Conservation (phyloP, 2,113 vertebrate species). For the Salvator merianae region DNA sequence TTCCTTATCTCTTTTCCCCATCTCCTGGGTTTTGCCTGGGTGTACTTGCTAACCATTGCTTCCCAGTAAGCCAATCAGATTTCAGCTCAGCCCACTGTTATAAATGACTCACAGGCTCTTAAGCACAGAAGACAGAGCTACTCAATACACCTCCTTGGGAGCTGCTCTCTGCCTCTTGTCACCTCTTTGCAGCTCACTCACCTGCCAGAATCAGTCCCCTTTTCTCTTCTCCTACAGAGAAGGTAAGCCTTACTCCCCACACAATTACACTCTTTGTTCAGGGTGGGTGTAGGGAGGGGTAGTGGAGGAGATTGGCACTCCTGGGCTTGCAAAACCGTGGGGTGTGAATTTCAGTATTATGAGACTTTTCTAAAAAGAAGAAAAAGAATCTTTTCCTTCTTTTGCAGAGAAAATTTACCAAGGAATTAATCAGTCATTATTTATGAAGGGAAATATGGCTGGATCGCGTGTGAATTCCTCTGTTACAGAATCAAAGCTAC, state of each 20-base stretch:
- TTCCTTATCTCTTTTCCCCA: conserved; percentile 79
- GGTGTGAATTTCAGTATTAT: conserved; percentile 64
- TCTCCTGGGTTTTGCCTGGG: conserved; percentile 75
- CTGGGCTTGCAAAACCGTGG: conserved; percentile 53
- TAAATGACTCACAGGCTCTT: conserved; percentile 79
- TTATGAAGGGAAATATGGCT: conserved; percentile 40
- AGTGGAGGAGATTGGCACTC: conserved; percentile 62
- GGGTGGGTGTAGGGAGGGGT: conserved; percentile 55
- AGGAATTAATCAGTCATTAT: conserved; percentile 49
- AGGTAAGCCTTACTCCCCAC: conserved; percentile 67
- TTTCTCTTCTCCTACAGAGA: conserved; percentile 48
- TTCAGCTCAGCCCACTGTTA: conserved; percentile 76
- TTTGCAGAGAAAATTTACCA: conserved; percentile 56
- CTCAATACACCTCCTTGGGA: conserved; percentile 66
- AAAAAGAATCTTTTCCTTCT: conserved; percentile 5
- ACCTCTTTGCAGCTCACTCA: conserved; percentile 63
- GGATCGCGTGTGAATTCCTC: conserved; percentile 55
- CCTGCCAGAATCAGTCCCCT: conserved; percentile 49
- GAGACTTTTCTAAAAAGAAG: conserved; percentile 36
- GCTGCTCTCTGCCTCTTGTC: conserved; percentile 67
- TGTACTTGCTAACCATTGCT: conserved; percentile 79
- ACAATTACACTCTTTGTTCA: conserved; percentile 70
- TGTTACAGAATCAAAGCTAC: conserved; percentile 49
- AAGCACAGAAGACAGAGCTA: conserved; percentile 66
- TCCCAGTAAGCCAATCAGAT: conserved; percentile 77